Evolutionary conservation across 2,888 invertebrate species (phyloP), one percentile per base, ranked within the genome.

Genomic region (Glomeris marginata): DNA sequence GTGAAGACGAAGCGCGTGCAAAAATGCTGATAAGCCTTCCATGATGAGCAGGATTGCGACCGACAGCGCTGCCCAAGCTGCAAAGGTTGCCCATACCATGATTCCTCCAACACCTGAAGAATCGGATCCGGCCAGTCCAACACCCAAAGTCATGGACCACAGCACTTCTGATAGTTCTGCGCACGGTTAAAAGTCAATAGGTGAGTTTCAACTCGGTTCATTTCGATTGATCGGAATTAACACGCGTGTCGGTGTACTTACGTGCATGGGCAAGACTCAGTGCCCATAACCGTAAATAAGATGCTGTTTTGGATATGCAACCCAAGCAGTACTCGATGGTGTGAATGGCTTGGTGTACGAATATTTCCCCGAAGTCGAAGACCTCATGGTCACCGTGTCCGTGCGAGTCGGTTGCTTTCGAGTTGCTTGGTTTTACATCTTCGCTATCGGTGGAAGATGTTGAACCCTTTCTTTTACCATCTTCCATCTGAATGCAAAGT

Each of bases 1-100:
- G 72, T 97, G 95, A 61, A 95, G 74, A 72, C 98, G 86, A 58
- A 98, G 77, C 15, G 97, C 95, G 70, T 98, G 98, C 60, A 98
- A 77, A 74, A 99, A 98, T 49, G 98, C 98, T 22, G 95, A 97
- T 18, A 98, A 76, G 1, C 98, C 98, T 74, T 99, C 98, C 98
- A 99, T 99, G 46, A 97, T 75, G 53, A 99, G 87, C 36, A 98
- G 77, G 68, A 99, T 94, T 61, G 87, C 82, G 38, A 98, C 77
- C 41, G 97, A 97, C 57, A 98, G 77, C 59, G 78, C 76, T 10
- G 86, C 85, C 91, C 97, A 99, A 61, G 84, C 78, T 52, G 83
- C 84, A 73, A 98, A 99, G 56, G 92, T 77, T 47, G 79, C 68
- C 73, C 84, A 92, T 57, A 94, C 73, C 58, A 81, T 72, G 45